Conservation (phyloP, 2,888 invertebrate genomes). For the Amiota communis region DNA sequence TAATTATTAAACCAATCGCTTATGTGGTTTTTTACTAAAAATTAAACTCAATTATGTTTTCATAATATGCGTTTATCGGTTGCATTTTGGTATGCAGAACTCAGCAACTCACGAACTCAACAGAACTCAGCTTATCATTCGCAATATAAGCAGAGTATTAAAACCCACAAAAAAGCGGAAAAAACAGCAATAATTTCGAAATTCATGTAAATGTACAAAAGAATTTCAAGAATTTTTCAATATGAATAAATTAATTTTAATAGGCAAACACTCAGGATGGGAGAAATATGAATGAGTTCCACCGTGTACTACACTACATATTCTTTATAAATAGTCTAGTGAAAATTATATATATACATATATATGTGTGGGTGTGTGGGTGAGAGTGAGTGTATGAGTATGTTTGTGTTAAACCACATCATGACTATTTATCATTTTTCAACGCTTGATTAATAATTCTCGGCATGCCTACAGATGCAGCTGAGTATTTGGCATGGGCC, state of each 20-base stretch:
- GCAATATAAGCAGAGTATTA: background rate
- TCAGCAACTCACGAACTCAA: background rate
- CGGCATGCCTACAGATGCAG: conserved; percentile 15
- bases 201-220: conserved; percentile 36
- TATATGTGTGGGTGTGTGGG: background rate
- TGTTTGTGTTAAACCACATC: background rate
- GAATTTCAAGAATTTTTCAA: conserved; percentile 65
- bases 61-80: background rate
- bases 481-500: background rate
- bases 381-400: background rate
- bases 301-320: too few relatives aligned
- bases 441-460: conserved; percentile 29
- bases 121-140: background rate
- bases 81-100: background rate
- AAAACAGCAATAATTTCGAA: background rate
- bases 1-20: background rate
- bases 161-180: conserved; percentile 1
- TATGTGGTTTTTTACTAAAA: background rate
- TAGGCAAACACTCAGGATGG: background rate
- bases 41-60: conserved; percentile 13
- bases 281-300: too few relatives aligned
- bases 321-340: too few relatives aligned
- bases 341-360: too few relatives aligned
- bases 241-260: conserved; percentile 58
- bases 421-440: conserved; percentile 30